These are phyloP conservation scores for Rhodophaea formosa DNA, from an alignment of 2,888 invertebrate genomes.

Conservation along the genomic window DNA sequence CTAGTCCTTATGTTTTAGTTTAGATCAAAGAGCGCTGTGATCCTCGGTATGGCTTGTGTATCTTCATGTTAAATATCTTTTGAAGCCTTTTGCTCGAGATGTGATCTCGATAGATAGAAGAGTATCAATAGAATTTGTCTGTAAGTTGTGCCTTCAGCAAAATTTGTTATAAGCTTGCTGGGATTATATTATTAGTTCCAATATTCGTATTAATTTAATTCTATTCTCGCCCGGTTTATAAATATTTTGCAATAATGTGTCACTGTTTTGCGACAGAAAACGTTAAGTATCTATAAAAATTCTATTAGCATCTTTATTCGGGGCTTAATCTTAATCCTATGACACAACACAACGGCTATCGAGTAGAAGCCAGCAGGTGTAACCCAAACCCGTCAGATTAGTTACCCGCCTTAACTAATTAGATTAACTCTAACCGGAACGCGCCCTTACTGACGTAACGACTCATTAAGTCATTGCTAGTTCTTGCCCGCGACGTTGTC, in stretches of 20 bases:
- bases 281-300: background rate
- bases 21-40: too few relatives aligned
- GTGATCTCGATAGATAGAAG: too few relatives aligned
- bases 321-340: background rate
- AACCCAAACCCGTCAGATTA: slow-evolving; percentile 12
- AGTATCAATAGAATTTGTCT: too few relatives aligned
- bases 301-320: background rate
- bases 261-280: background rate
- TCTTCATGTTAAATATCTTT: too few relatives aligned
- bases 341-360: background rate
- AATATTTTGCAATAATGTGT: background rate
- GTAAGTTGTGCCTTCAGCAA: too few relatives aligned
- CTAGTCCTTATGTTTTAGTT: too few relatives aligned
- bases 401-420: slow-evolving; percentile 13
- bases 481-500: background rate
- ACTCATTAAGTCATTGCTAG: slow-evolving; percentile 3
- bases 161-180: too few relatives aligned
- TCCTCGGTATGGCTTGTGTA: too few relatives aligned
- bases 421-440: slow-evolving; percentile 6
- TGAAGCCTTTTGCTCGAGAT: too few relatives aligned
- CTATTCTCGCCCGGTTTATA: background rate
- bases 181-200: too few relatives aligned
- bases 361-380: slow-evolving; percentile 3
- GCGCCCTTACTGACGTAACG: slow-evolving; percentile 15
- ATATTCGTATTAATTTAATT: too few relatives aligned